Percentiles rank a stretch among this genome's conserved stretches.
Evolutionary conservation across 1,140 invertebrate genomes (phyloP).

Genomic region (Lanistes nyassanus): DNA sequence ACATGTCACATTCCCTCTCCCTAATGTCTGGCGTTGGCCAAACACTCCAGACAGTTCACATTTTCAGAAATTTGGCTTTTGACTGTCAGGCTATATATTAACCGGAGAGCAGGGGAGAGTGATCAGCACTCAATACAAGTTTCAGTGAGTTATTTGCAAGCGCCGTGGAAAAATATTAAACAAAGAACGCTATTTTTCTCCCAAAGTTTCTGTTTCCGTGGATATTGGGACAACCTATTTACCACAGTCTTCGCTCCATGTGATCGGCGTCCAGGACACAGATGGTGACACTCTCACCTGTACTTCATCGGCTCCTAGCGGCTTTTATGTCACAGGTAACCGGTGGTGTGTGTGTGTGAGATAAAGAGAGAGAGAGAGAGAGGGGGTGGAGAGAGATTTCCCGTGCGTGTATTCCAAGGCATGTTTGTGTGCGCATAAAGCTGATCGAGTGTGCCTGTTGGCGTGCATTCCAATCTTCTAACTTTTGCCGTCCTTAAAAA

Average conservation of each 20-base stretch:
- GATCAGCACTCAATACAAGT: no score
- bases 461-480: background rate
- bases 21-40: no score
- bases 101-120: no score
- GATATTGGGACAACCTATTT: background rate
- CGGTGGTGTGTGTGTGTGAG: background rate
- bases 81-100: no score
- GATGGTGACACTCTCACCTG: background rate
- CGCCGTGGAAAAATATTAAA: no score
- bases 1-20: no score
- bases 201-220: background rate
- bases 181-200: no score
- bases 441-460: slow-evolving; percentile 1
- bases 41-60: no score
- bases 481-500: background rate
- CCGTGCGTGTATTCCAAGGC: background rate
- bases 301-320: background rate
- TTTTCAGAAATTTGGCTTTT: no score
- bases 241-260: background rate
- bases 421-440: background rate
- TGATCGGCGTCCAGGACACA: background rate
- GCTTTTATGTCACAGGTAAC: slow-evolving; percentile 4
- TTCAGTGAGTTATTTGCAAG: no score
- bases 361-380: background rate
- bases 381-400: background rate